Evolutionary conservation across 2,797 vertebrate genomes (phyloP), one percentile per base, ranked within the genome.

Genomic region (Siniperca scherzeri): DNA sequence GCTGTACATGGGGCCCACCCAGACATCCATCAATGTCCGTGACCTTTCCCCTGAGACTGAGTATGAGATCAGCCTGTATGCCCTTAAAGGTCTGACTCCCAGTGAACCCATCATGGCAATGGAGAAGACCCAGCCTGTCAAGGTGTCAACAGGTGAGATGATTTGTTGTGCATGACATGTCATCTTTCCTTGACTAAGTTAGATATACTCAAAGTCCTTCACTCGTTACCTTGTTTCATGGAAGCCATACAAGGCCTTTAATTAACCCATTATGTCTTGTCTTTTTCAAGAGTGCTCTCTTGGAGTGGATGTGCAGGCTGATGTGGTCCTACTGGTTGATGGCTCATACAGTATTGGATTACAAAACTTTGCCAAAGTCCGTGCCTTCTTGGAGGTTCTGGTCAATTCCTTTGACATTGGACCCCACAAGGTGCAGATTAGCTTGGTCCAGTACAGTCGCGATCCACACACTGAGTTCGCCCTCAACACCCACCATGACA

Each of bases 271-370:
- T 16, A 53, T 82, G 46, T 92, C 13, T 89, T 91, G 81, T 91
- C 77, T 88, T 90, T 95, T 93, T 85, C 36, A 93, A 99, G 99
- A 99, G 86, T 99, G 99, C 88, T 98, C 98, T 38, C 94, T 98
- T 88, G 98, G 97, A 86, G 97, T 99, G 89, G 98, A 99, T 89
- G 97, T 99, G 85, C 98, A 99, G 94, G 99, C 99, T 6, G 99
- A 99, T 80, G 96, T 99, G 87, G 98, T 99, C 64, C 96, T 99
- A 70, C 95, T 99, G 93, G 98, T 99, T 61, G 99, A 99, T 62
- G 99, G 99, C 85, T 99, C 99, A 16, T 99, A 99, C 91, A 99
- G 99, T 93, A 99, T 99, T 80, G 98, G 99, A 90, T 96, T 99
- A 85, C 96, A 97, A 92, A 99, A 99, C 93, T 99, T 99, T 93